These are phyloP conservation scores for Spilogale gracilis DNA, from an alignment of 2,113 vertebrate genomes.

Conservation along the genomic window DNA sequence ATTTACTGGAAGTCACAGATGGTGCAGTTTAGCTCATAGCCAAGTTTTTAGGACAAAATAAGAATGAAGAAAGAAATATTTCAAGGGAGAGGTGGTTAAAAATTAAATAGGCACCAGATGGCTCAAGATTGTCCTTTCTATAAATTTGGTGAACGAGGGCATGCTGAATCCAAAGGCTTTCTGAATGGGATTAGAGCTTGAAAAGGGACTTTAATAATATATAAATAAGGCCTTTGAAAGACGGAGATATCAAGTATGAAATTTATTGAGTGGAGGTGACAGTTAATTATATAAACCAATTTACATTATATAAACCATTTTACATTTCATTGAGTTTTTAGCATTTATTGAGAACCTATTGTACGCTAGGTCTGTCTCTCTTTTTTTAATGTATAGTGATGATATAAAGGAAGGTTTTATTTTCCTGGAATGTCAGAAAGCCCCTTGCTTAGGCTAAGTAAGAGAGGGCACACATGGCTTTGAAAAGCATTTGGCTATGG, in stretches of 20 bases:
- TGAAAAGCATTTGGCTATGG: not conserved
- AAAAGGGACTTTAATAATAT: constrained; percentile 76
- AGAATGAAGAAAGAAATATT: constrained; percentile 92
- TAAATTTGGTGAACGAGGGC: constrained; percentile 89
- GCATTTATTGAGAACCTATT: not conserved
- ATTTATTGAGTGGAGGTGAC: constrained; percentile 51
- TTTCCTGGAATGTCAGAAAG: constrained; percentile 33
- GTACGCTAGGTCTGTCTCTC: not conserved
- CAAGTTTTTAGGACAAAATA: constrained; percentile 93
- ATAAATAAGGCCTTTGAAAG: constrained; percentile 79
- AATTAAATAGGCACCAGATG: constrained; percentile 93
- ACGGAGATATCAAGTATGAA: constrained; percentile 52
- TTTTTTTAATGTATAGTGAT: not conserved
- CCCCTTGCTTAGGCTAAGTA: not conserved
- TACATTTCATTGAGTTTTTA: not conserved
- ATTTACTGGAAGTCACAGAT: constrained; percentile 95
- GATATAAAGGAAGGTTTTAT: not conserved
- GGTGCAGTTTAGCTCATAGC: constrained; percentile 93
- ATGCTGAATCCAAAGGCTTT: constrained; percentile 86
- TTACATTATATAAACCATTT: not conserved
- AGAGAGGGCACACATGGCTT: not conserved
- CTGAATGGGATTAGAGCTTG: constrained; percentile 85
- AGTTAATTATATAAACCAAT: constrained; percentile 15
- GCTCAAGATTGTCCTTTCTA: constrained; percentile 90
- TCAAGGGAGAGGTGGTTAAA: constrained; percentile 93